A percentile compares a stretch with the other conserved stretches of the same genome.
Evolutionary conservation across 2,113 vertebrate species (phyloP).

Genomic region (Microtus montanus): DNA sequence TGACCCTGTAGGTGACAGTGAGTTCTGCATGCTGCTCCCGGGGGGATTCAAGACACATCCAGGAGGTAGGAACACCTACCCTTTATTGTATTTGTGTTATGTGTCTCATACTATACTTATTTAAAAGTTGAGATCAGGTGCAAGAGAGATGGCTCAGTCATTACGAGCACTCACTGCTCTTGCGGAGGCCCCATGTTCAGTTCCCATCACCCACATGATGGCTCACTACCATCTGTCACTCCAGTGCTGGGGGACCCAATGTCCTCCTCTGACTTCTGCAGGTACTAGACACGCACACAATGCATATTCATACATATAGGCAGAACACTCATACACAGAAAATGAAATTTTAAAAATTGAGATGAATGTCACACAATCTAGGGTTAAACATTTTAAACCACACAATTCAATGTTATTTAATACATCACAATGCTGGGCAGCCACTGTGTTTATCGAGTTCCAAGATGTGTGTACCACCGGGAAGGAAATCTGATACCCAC

Average conservation of each 20-base stretch:
- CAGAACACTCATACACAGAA: neutral
- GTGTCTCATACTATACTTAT: neutral
- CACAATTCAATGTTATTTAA: neutral
- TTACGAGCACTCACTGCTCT: neutral
- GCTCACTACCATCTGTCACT: neutral
- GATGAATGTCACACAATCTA: neutral
- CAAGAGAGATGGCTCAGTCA: neutral
- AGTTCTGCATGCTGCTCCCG: neutral
- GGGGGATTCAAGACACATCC: neutral
- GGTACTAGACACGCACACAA: neutral
- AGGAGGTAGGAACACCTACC: too few species aligned
- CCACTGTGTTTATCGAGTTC: neutral
- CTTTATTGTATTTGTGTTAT: neutral
- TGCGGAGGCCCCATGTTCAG: neutral
- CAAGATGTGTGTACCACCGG: neutral
- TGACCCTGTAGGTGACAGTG: neutral
- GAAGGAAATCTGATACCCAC: neutral
- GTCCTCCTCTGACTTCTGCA: neutral
- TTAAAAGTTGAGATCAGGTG: neutral
- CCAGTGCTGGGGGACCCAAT: neutral
- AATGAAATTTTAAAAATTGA: neutral
- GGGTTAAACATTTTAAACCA: constrained; percentile 23
- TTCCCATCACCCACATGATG: neutral
- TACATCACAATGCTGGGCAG: neutral
- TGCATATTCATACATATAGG: too few species aligned